Percentiles rank a stretch among this genome's conserved stretches.
Evolutionary conservation across 2,888 invertebrate species (phyloP).

Genomic region (Neelides folsomi): DNA sequence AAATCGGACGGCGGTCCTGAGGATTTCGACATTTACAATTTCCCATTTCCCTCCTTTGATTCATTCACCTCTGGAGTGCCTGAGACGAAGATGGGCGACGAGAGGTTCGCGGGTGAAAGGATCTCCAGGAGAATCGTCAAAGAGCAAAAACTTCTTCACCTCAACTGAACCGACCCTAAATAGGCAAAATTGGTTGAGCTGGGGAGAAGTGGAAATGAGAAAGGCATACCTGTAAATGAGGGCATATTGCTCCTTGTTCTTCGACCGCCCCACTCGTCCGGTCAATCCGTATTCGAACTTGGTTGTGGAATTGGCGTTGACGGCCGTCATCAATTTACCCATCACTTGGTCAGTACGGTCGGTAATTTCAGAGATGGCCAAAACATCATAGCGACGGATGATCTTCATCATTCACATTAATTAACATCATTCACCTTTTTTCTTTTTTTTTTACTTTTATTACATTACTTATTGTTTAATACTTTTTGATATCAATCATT

Average conservation of each 20-base stretch:
- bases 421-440: too few relatives aligned
- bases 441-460: too few relatives aligned
- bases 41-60: background rate
- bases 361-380: conserved; percentile 18
- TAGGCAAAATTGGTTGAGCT: background rate
- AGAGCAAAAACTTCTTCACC: conserved; percentile 11
- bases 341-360: conserved; percentile 12
- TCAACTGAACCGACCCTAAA: conserved; percentile 11
- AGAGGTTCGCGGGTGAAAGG: conserved; percentile 15
- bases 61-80: conserved; percentile 6
- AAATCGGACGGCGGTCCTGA: conserved; percentile 4
- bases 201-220: background rate
- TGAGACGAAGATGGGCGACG: conserved; percentile 9
- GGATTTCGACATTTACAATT: too few relatives aligned
- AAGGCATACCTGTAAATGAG: conserved; percentile 20
- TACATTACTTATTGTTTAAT: too few relatives aligned
- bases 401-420: conserved; percentile 8
- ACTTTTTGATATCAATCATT: too few relatives aligned
- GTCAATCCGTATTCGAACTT: conserved; percentile 11
- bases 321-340: conserved; percentile 7
- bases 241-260: conserved; percentile 20
- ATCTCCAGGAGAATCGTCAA: conserved; percentile 10
- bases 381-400: conserved; percentile 15
- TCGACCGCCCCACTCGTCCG: conserved; percentile 12
- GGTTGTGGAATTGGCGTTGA: conserved; percentile 6